These are phyloP conservation scores for Cirrhinus molitorella DNA, from an alignment of 2,797 vertebrate species.

Conservation along the genomic window DNA sequence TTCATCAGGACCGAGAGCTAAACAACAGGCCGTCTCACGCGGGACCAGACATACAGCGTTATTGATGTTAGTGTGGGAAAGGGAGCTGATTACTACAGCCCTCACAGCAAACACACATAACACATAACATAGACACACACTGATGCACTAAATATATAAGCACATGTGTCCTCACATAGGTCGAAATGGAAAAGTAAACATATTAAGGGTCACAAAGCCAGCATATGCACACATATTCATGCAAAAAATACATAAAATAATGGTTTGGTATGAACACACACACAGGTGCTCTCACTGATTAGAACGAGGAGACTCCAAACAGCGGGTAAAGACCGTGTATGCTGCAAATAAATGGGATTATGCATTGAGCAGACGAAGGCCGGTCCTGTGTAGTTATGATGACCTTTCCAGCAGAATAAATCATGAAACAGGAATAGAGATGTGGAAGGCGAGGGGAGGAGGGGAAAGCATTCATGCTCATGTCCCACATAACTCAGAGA, in stretches of 20 bases:
- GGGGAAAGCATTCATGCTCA: neutral
- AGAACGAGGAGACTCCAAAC: neutral
- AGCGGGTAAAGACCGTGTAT: neutral
- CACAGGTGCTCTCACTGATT: neutral
- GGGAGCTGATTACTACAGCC: conserved; percentile 12
- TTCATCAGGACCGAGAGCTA: conserved; percentile 22
- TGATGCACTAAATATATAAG: conserved; percentile 24
- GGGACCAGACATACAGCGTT: conserved; percentile 11
- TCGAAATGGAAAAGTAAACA: neutral
- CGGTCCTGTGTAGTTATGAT: neutral
- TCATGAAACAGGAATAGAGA: conserved; percentile 19
- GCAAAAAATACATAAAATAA: neutral
- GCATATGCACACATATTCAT: conserved; percentile 51
- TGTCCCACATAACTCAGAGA: conserved; percentile 13
- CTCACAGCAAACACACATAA: neutral
- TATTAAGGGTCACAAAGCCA: neutral
- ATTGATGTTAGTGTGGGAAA: conserved; percentile 21
- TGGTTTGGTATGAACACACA: neutral
- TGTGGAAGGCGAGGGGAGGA: neutral
- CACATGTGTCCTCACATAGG: neutral
- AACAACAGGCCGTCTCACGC: conserved; percentile 3
- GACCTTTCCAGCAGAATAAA: conserved; percentile 38
- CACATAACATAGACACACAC: neutral
- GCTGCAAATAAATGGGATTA: conserved; percentile 7
- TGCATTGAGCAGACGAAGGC: neutral